A percentile compares a stretch with the other conserved stretches of the same genome.
Evolutionary conservation across 30 jellyfish, hydroid and myxozoan species (phyloP).

Genomic region (Aurelia aurita complex sp. Pacific): DNA sequence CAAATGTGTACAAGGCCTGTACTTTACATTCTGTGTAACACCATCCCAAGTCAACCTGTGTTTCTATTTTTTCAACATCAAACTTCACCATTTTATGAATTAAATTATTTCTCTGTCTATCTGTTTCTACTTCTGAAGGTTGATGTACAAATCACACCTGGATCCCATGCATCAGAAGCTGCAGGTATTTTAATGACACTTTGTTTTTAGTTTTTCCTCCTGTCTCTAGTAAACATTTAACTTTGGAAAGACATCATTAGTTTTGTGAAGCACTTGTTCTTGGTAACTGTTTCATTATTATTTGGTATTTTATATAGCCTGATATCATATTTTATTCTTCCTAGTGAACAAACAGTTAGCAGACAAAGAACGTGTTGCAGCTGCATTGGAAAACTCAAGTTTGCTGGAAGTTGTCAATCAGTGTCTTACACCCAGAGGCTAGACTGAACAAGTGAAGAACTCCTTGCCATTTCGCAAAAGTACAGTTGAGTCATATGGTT

Average conservation of each 20-base stretch:
- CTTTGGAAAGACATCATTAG: not conserved
- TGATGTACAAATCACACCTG: slow-evolving; percentile 88
- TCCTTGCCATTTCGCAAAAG: no score
- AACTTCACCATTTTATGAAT: no score
- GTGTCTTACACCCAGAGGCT: slow-evolving; percentile 77
- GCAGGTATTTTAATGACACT: slow-evolving; percentile 62
- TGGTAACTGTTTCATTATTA: no score
- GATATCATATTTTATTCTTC: not conserved
- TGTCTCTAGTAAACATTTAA: not conserved
- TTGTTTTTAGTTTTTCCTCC: not conserved
- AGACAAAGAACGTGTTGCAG: slow-evolving; percentile 97
- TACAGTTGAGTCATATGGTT: no score
- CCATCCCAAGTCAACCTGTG: no score
- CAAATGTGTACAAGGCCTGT: no score
- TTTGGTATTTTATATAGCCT: no score
- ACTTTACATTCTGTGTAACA: no score
- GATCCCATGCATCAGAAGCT: slow-evolving; percentile 87
- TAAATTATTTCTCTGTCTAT: no score
- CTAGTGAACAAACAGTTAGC: slow-evolving; percentile 91
- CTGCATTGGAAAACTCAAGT: slow-evolving; percentile 91
- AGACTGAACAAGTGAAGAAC: not conserved
- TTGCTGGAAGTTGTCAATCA: slow-evolving; percentile 84
- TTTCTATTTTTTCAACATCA: no score
- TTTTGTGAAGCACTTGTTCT: no score
- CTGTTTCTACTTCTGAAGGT: slow-evolving; percentile 38